phyloP scores from a whole-genome alignment of 1,140 invertebrate genomes.

The Holotrichia oblita region DNA sequence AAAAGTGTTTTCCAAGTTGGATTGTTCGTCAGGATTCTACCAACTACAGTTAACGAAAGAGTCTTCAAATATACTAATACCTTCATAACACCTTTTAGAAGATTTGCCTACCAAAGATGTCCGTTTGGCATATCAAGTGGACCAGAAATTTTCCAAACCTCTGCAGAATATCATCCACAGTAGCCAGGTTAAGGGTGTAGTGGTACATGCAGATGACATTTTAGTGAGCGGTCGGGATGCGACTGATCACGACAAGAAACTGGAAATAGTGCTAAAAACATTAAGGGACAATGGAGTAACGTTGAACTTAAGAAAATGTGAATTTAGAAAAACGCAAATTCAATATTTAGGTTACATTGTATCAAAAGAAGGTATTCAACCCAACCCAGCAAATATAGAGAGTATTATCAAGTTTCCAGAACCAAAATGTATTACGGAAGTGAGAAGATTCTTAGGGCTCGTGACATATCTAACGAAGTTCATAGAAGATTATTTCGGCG shows the following conservation, averaged over 20 bases:
- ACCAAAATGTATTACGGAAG: slow-evolving; percentile 50
- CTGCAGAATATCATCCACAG: background rate
- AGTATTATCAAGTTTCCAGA: slow-evolving; percentile 51
- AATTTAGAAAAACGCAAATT: slow-evolving; percentile 27
- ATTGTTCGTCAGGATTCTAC: slow-evolving; percentile 57
- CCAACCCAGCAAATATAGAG: slow-evolving; percentile 44
- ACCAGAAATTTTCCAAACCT: slow-evolving; percentile 45
- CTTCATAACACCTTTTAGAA: slow-evolving; percentile 58
- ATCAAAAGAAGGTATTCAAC: slow-evolving; percentile 19
- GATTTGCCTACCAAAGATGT: slow-evolving; percentile 56
- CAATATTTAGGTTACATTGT: slow-evolving; percentile 31
- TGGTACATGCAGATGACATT: slow-evolving; percentile 15
- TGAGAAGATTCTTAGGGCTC: slow-evolving; percentile 57
- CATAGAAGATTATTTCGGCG: slow-evolving; percentile 44
- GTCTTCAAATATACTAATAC: slow-evolving; percentile 57
- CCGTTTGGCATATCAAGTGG: slow-evolving; percentile 58
- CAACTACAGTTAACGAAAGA: slow-evolving; percentile 56
- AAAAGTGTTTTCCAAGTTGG: slow-evolving; percentile 55
- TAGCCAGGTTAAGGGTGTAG: background rate
- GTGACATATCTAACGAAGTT: slow-evolving; percentile 57
- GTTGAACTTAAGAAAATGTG: slow-evolving; percentile 37
- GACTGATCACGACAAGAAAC: background rate
- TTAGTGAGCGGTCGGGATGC: background rate
- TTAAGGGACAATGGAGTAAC: slow-evolving; percentile 29
- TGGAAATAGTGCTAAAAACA: too few relatives aligned